Base-by-base conservation (phyloP, 1,140 invertebrate genomes). In the Hetaerina americana region DNA sequence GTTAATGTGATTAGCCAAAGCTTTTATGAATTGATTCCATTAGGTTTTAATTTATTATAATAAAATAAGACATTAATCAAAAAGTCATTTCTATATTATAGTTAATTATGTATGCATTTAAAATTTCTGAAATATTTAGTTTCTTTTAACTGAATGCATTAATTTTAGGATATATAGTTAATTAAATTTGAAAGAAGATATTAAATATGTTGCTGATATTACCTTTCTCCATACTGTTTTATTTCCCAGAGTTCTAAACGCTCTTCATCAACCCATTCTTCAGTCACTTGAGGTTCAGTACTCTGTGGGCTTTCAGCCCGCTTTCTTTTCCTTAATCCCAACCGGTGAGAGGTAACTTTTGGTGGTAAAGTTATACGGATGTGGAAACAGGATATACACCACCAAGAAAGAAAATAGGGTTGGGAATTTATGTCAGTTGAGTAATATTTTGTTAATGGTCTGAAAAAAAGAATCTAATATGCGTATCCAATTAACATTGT, bases 211-310 rank as follows among this genome's bases (percentile, higher is more conserved):
- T n/a, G n/a, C n/a, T 5, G 40, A 57, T 5, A 15, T 0, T 87
- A 86, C 83, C 90, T 92, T 79, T 98, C 96, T 29, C 93, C 93
- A 81, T 96, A 98, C 75, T 93, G 92, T 78, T 94, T 94, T 57
- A 98, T 97, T 83, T 98, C 96, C 95, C 96, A 98, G 0, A 98
- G 79, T 79, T 98, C 96, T 25, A 99, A 81, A 77, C 95, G 93
- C 76, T 97, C 94, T 81, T 99, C 96, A 73, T 96, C 93, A 0
- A 97, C 90, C 96, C 96, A 98, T 78, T 93, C 91, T 81, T 98
- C 96, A 5, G 89, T 89, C 6, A 96, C 91, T 82, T 94, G 91
- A 0, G 94, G 94, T 77, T 95, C 92, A 8, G 90, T 93, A 74
- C 90, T 93, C 78, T 94, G 91, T 0, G 93, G 93, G 6, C 92